Conservation (phyloP, 1,140 invertebrate species). For the Drosophila ananassae region DNA sequence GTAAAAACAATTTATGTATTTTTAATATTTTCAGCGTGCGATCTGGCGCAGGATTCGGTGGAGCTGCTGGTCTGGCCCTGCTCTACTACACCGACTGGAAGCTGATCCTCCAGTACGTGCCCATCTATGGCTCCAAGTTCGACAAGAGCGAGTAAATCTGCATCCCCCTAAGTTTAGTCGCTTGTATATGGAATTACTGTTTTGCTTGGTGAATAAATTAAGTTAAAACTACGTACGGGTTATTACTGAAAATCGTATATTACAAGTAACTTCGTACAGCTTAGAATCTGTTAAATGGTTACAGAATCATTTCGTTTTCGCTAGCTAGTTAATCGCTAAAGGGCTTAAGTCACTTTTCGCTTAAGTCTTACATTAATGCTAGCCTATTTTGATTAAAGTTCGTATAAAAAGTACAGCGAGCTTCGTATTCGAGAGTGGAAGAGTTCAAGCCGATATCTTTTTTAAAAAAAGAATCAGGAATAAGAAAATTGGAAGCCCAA, state of each 20-base stretch:
- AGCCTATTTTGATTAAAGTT: slow-evolving; percentile 64
- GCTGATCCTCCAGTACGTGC: slow-evolving; percentile 88
- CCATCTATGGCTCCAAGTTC: slow-evolving; percentile 91
- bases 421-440: slow-evolving; percentile 48
- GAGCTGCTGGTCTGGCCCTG: slow-evolving; percentile 85
- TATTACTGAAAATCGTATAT: slow-evolving; percentile 49
- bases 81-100: slow-evolving; percentile 92
- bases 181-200: slow-evolving; percentile 27
- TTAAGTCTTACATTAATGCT: slow-evolving; percentile 31
- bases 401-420: slow-evolving; percentile 58
- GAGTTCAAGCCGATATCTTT: slow-evolving; percentile 47
- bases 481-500: slow-evolving; percentile 61
- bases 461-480: slow-evolving; percentile 48
- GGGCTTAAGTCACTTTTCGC: slow-evolving; percentile 48
- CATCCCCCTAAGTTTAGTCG: slow-evolving; percentile 13
- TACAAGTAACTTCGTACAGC: slow-evolving; percentile 48
- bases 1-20: background rate
- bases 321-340: slow-evolving; percentile 45
- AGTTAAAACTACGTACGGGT: slow-evolving; percentile 34
- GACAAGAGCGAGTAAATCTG: slow-evolving; percentile 84
- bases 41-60: slow-evolving; percentile 87
- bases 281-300: slow-evolving; percentile 25
- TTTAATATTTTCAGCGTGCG: slow-evolving; percentile 85
- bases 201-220: slow-evolving; percentile 67
- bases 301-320: slow-evolving; percentile 33